These are phyloP conservation scores for Blastomussa wellsi DNA, from an alignment of 92 coral and sea anemone species.

Conservation along the genomic window DNA sequence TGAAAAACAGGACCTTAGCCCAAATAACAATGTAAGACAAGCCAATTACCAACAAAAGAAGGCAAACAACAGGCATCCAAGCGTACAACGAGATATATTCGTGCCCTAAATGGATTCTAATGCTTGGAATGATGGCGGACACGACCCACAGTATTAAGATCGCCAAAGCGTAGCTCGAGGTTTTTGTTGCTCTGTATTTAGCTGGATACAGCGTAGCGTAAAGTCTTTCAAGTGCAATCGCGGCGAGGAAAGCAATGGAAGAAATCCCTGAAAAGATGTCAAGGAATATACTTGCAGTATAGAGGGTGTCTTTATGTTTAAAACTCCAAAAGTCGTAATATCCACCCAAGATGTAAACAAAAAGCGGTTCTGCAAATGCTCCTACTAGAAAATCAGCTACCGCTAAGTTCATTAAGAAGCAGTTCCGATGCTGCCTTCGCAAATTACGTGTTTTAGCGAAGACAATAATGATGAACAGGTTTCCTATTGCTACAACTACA, in stretches of 20 bases:
- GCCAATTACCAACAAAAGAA: slow-evolving; percentile 24
- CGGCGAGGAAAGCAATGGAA: slow-evolving; percentile 37
- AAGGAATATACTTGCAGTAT: slow-evolving; percentile 9
- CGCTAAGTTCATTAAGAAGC: slow-evolving; percentile 33
- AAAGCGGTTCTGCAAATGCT: slow-evolving; percentile 31
- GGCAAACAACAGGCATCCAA: slow-evolving; percentile 41
- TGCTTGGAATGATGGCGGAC: slow-evolving; percentile 20
- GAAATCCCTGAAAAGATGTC: slow-evolving; percentile 48
- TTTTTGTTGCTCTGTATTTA: slow-evolving; percentile 15
- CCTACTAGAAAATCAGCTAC: slow-evolving; percentile 36
- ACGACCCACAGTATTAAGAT: slow-evolving; percentile 1
- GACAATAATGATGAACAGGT: slow-evolving; percentile 33
- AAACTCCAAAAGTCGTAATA: slow-evolving; percentile 24
- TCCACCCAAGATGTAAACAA: slow-evolving; percentile 41
- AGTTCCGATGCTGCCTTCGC: slow-evolving; percentile 9
- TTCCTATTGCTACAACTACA: slow-evolving; percentile 31
- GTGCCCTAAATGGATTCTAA: slow-evolving; percentile 18
- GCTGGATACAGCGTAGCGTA: slow-evolving; percentile 29
- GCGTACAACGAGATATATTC: slow-evolving; percentile 23
- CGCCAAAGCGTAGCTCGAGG: not conserved
- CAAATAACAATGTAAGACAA: slow-evolving; percentile 32
- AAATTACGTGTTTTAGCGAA: slow-evolving; percentile 23
- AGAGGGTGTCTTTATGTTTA: not conserved
- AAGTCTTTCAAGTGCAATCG: slow-evolving; percentile 35
- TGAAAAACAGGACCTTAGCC: slow-evolving; percentile 24